These are phyloP conservation scores for Orthochromis indermauri DNA, from an alignment of 2,113 vertebrate species.

Conservation along the genomic window DNA sequence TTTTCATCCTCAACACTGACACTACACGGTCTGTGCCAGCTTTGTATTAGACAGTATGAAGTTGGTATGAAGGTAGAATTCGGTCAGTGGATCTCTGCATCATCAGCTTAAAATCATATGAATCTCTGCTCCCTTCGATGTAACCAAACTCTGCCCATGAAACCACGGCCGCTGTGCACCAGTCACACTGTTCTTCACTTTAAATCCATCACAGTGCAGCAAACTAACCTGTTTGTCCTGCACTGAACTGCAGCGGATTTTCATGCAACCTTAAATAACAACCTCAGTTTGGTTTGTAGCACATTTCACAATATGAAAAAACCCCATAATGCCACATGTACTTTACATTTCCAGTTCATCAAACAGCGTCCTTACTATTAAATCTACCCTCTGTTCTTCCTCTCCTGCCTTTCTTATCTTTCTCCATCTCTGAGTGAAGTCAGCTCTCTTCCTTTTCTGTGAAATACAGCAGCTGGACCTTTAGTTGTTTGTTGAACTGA, in stretches of 20 bases:
- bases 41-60: neutral
- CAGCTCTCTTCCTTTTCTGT: neutral
- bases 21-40: neutral
- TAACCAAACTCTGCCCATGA: neutral
- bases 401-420: neutral
- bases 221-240: neutral
- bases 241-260: neutral
- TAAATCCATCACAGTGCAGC: neutral
- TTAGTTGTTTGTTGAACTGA: neutral
- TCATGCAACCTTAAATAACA: neutral
- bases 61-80: neutral
- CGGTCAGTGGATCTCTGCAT: neutral
- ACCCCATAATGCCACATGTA: fast-evolving
- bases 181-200: neutral
- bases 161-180: neutral
- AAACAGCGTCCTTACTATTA: neutral
- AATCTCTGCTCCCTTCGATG: neutral
- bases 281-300: neutral
- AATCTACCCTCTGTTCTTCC: neutral
- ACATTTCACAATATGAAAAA: neutral
- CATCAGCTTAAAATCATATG: neutral
- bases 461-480: neutral
- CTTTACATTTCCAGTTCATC: neutral
- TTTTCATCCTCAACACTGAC: neutral
- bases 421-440: neutral